A percentile compares a stretch with the other conserved stretches of the same genome.
phyloP scores from a whole-genome alignment of 2,888 invertebrate genomes.

The Ecliptopera silaceata region DNA sequence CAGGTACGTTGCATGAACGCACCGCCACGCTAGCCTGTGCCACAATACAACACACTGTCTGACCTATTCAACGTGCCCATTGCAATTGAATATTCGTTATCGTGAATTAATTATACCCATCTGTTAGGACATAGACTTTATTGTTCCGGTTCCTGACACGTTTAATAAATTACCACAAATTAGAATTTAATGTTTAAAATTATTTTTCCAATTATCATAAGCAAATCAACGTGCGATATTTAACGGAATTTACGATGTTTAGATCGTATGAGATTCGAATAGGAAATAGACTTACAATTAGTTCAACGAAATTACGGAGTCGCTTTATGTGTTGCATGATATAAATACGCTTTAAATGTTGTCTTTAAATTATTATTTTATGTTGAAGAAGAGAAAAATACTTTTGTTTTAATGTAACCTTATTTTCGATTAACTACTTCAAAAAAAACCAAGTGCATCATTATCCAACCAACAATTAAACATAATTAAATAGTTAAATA shows the following conservation, averaged over 20 bases:
- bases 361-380: conserved; percentile 19
- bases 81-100: conserved; percentile 38
- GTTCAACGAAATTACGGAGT: conserved; percentile 5
- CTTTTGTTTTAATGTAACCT: background rate
- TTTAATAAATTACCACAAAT: background rate
- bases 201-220: background rate
- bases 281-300: background rate
- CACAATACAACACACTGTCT: conserved; percentile 37
- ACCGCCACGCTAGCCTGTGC: conserved; percentile 51
- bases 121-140: conserved; percentile 13
- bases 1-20: conserved; percentile 72
- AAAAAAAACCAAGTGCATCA: background rate
- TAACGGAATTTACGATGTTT: background rate
- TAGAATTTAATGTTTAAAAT: background rate
- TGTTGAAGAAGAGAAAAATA: background rate
- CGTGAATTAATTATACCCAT: conserved; percentile 40
- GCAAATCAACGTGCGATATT: background rate
- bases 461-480: background rate
- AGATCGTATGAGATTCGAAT: conserved; percentile 11
- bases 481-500: too few relatives aligned
- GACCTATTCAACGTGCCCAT: conserved; percentile 45
- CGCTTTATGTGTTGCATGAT: conserved; percentile 54
- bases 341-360: conserved; percentile 48
- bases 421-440: background rate
- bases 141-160: conserved; percentile 11